A percentile compares a stretch with the other conserved stretches of the same genome.
phyloP scores from a whole-genome alignment of 2,797 vertebrate genomes.

The Sphenopsis melanotis region DNA sequence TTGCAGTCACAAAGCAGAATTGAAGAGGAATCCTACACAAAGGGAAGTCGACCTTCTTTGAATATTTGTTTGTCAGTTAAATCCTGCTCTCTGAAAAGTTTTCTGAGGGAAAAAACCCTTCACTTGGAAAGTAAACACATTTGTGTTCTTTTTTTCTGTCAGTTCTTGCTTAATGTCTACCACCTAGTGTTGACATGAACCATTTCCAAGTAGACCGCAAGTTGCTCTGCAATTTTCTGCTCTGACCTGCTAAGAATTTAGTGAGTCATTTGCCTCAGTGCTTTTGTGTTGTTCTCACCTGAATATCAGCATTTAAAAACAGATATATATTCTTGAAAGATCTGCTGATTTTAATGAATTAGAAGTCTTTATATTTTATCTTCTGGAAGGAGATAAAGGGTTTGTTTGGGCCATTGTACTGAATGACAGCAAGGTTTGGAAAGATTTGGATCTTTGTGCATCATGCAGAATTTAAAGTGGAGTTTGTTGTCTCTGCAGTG shows the following conservation, averaged over 20 bases:
- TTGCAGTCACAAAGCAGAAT: neutral
- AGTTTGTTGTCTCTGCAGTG: neutral
- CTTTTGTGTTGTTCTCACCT: neutral
- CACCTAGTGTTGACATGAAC: neutral
- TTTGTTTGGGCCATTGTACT: neutral
- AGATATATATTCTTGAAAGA: neutral
- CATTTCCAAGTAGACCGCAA: neutral
- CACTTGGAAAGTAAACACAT: neutral
- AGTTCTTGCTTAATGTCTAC: neutral
- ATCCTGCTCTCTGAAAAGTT: neutral
- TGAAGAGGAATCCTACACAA: neutral
- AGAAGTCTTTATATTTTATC: neutral
- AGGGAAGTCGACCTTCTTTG: neutral
- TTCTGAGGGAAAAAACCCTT: neutral
- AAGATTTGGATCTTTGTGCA: neutral
- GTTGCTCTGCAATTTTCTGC: neutral
- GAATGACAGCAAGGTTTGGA: neutral
- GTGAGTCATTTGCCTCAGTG: neutral
- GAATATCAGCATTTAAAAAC: neutral
- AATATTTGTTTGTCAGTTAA: neutral
- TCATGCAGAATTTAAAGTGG: neutral
- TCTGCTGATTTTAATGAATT: neutral
- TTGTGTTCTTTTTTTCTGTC: neutral
- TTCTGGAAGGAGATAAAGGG: neutral
- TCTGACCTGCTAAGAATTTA: neutral